These are phyloP conservation scores for Thelaira solivaga DNA, from an alignment of 2,888 invertebrate genomes.

Conservation along the genomic window DNA sequence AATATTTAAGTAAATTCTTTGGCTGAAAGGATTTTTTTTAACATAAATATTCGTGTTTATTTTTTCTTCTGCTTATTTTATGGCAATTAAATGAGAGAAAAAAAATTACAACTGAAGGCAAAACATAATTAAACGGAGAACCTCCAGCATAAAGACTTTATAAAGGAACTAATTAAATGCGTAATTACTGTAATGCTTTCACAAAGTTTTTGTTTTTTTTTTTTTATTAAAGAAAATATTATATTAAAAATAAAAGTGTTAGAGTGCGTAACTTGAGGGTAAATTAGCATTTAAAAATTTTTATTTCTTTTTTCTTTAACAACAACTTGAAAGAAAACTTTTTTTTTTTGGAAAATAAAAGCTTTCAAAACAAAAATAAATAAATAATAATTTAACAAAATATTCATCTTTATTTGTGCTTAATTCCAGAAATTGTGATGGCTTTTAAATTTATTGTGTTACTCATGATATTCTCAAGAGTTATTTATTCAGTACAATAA, in stretches of 20 bases:
- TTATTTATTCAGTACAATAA: no score
- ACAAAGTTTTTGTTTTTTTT: conserved; percentile 34
- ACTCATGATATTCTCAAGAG: no score
- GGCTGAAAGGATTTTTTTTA: no score
- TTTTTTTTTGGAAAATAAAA: no score
- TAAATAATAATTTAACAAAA: no score
- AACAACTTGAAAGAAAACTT: conserved; percentile 11
- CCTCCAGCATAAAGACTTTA: not conserved
- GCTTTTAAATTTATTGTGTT: no score
- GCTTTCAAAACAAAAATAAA: no score
- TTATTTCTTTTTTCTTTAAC: not conserved
- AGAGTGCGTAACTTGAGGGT: conserved; percentile 18
- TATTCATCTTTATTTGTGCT: no score
- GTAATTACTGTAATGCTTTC: conserved; percentile 47
- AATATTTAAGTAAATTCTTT: conserved; percentile 4
- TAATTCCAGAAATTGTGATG: no score
- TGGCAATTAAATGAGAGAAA: not conserved
- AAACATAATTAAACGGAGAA: conserved; percentile 7
- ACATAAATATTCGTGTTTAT: no score
- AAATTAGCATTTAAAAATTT: not conserved
- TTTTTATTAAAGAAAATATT: not conserved
- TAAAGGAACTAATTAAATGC: conserved; percentile 54
- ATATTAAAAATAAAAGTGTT: conserved; percentile 21
- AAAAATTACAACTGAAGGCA: not conserved
- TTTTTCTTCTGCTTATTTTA: not conserved